Conservation (phyloP, 2,113 vertebrate species). For the Nesoenas mayeri region DNA sequence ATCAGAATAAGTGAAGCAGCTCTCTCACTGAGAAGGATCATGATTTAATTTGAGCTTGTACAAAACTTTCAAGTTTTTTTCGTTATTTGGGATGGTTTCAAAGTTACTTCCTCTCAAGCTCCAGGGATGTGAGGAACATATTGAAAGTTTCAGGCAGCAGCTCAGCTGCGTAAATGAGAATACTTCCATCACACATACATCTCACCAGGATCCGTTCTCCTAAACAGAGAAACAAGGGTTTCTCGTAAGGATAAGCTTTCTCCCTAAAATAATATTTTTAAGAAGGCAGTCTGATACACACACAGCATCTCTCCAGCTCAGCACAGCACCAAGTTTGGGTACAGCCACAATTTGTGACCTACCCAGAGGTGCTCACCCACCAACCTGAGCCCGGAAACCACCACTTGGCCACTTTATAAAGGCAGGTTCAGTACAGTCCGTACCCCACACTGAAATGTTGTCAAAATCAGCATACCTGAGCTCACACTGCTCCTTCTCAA, state of each 20-base stretch:
- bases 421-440: background rate
- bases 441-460: background rate
- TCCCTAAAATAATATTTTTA: background rate
- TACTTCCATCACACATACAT: background rate
- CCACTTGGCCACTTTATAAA: background rate
- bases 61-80: background rate
- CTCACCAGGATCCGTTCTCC: fast-evolving
- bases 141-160: background rate
- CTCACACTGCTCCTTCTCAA: background rate
- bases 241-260: background rate
- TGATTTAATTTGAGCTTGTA: background rate
- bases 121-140: background rate
- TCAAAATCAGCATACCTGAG: background rate
- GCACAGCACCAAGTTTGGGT: background rate
- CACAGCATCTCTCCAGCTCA: background rate
- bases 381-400: background rate
- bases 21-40: background rate
- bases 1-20: background rate
- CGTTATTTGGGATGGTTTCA: background rate
- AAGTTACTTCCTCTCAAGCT: background rate
- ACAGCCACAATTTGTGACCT: background rate
- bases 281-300: background rate
- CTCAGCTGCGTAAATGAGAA: background rate
- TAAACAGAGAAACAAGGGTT: background rate
- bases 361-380: background rate